Base-by-base conservation (phyloP, 23 tunicate genomes). In the Styela plicata region DNA sequence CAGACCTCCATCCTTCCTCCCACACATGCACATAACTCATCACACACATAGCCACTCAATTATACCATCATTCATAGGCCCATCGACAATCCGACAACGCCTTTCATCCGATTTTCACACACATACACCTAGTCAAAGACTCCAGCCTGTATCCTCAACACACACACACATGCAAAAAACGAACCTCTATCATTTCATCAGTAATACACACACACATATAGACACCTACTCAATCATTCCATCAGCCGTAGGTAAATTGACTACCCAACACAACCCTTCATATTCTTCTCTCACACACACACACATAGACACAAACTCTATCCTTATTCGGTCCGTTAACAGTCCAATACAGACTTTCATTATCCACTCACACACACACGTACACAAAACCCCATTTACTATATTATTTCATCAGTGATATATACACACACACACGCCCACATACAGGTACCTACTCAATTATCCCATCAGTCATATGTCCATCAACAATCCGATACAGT, bases 371-470 rank as follows among this genome's bases (percentile, higher is more conserved):
- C n/a, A n/a, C n/a, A n/a, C n/a, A n/a, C n/a, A n/a, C n/a, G n/a
- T n/a, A n/a, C n/a, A n/a, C n/a, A n/a, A n/a, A n/a, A n/a, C n/a
- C n/a, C n/a, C 37, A 71, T 86, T 85, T 74, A 90, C 96, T 90
- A 86, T 34, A 90, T 85, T 19, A 82, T 74, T 31, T 89, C 96
- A 52, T 90, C 89, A 68, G 74, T 68, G 68, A 90, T 70, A 25
- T 84, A 63, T 36, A n/a, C n/a, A n/a, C n/a, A n/a, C n/a, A n/a
- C n/a, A n/a, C n/a, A n/a, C n/a, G n/a, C n/a, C n/a, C n/a, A n/a
- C n/a, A n/a, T n/a, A n/a, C n/a, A n/a, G n/a, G n/a, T 36, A 71
- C 89, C 81, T 74, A 90, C 96, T 90, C 89, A 53, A 90, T 85
- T 19, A 82, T 74, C 24, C 96, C 96, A 52, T 90, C 89, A 68